Evolutionary conservation across 2,113 vertebrate species (phyloP).

Genomic region (Fukomys damarensis): DNA sequence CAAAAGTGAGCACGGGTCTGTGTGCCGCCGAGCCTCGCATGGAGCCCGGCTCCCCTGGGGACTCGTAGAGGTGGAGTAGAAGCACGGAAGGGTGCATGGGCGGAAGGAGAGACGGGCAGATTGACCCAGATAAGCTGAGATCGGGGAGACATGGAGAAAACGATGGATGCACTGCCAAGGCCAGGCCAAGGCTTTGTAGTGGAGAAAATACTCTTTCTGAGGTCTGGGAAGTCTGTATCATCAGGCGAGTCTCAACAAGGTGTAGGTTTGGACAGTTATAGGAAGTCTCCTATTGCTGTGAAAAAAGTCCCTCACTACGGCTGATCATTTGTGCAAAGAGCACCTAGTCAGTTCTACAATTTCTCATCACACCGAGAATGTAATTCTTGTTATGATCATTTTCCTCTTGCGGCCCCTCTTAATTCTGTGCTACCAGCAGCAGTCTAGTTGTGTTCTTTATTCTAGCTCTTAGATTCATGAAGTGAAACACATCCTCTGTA

Average conservation of each 20-base stretch:
- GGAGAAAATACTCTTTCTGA: background rate
- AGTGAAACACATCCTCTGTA: background rate
- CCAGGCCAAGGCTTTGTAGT: background rate
- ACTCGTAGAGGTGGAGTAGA: background rate
- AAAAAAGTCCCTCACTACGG: background rate
- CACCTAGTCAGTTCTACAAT: background rate
- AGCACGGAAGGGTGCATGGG: background rate
- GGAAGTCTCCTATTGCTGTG: background rate
- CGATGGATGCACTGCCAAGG: background rate
- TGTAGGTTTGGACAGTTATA: background rate
- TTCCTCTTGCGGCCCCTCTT: background rate
- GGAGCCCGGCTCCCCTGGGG: background rate
- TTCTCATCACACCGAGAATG: background rate
- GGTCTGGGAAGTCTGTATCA: background rate
- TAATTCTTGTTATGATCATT: slow-evolving; percentile 2
- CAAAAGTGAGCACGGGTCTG: background rate
- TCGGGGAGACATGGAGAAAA: background rate
- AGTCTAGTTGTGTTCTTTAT: slow-evolving; percentile 12
- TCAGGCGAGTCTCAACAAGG: background rate
- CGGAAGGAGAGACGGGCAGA: background rate
- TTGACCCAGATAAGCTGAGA: background rate
- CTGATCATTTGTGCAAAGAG: background rate
- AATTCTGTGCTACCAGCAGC: slow-evolving; percentile 47
- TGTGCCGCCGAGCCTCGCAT: background rate
- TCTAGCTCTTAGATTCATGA: slow-evolving; percentile 34